These are phyloP conservation scores for Tenthredo livida DNA, from an alignment of 2,888 invertebrate species.

Conservation along the genomic window DNA sequence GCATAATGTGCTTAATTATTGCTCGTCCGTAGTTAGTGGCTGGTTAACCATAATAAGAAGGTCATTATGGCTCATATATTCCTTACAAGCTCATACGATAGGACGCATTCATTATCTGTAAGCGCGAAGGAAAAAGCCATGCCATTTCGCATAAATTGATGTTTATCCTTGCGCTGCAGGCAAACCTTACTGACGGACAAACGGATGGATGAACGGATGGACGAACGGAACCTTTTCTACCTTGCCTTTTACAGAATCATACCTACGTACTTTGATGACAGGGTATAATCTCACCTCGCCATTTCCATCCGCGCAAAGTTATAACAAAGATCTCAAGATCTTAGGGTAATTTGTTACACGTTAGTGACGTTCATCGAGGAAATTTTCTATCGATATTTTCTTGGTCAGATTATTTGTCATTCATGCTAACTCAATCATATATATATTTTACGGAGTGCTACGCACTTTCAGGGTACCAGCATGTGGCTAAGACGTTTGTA, in stretches of 20 bases:
- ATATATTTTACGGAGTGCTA: not conserved
- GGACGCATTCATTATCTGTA: conserved; percentile 54
- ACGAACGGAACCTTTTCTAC: conserved; percentile 24
- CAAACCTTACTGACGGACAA: conserved; percentile 23
- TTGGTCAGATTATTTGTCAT: not conserved
- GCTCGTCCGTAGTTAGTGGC: conserved; percentile 71
- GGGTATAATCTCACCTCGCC: not conserved
- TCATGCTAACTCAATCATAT: not conserved
- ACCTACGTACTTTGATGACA: conserved; percentile 5
- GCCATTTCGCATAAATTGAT: conserved; percentile 52
- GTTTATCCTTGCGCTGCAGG: conserved; percentile 37
- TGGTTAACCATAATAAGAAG: conserved; percentile 75
- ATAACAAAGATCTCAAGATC: not conserved
- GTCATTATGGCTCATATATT: conserved; percentile 71
- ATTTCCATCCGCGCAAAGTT: not conserved
- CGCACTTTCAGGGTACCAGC: not conserved
- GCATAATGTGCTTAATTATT: conserved; percentile 72
- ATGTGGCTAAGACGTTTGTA: not conserved
- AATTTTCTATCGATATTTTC: not conserved
- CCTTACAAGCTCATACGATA: conserved; percentile 67
- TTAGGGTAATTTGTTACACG: not conserved
- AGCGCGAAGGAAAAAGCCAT: conserved; percentile 46
- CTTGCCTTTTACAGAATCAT: conserved; percentile 34
- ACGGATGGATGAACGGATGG: conserved; percentile 32
- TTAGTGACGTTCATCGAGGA: not conserved